Evolutionary conservation across 1,140 invertebrate species (phyloP).

Genomic region (Microplitis mediator): DNA sequence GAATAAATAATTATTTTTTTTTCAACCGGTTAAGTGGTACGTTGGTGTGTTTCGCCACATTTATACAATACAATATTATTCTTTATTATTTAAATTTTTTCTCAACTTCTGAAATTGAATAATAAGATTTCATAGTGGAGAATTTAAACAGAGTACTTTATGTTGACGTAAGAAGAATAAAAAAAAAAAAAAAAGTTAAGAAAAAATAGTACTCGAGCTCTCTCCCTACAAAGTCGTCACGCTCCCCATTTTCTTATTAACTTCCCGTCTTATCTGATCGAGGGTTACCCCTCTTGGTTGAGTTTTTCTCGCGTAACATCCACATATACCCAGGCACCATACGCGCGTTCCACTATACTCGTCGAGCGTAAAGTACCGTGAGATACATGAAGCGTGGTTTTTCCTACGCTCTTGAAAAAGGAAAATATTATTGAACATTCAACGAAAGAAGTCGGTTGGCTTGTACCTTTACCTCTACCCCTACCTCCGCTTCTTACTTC

Average conservation of each 20-base stretch:
- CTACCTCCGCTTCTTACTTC: not conserved
- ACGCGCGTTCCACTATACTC: not conserved
- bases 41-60: too few relatives aligned
- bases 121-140: not conserved
- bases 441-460: not conserved
- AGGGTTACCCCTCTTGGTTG: constrained; percentile 23
- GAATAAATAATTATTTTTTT: not conserved
- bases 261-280: constrained; percentile 32
- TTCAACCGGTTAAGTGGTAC: not conserved
- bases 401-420: constrained; percentile 33
- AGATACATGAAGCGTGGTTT: constrained; percentile 26
- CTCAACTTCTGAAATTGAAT: not conserved
- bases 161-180: constrained; percentile 7
- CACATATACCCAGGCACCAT: too few relatives aligned
- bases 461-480: not conserved
- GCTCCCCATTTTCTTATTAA: constrained; percentile 33
- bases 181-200: not conserved
- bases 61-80: too few relatives aligned
- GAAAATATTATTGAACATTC: constrained; percentile 59
- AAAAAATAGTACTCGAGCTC: not conserved
- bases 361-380: constrained; percentile 14
- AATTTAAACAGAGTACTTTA: not conserved
- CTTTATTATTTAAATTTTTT: too few relatives aligned
- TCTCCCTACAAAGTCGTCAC: not conserved
- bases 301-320: constrained; percentile 19